Conservation (phyloP, 2,113 vertebrate genomes). For the Lepisosteus osseus region DNA sequence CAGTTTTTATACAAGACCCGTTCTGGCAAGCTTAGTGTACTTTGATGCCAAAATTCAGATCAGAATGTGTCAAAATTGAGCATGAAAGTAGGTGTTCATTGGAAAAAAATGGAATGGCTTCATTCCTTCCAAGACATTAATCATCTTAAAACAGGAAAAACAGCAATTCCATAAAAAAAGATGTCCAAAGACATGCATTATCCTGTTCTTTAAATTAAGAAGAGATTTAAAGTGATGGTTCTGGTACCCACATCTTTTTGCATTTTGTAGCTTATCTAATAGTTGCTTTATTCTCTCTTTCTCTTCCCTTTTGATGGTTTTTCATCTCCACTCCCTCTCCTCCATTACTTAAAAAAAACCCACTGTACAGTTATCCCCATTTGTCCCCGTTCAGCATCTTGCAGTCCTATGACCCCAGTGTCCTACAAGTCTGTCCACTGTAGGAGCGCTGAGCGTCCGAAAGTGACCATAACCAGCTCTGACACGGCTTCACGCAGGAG, state of each 20-base stretch:
- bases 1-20: too few relatives aligned
- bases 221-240: constrained; percentile 48
- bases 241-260: constrained; percentile 31
- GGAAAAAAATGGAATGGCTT: too few relatives aligned
- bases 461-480: constrained; percentile 63
- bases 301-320: constrained; percentile 47
- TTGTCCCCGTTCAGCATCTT: constrained; percentile 99
- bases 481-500: constrained; percentile 66
- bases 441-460: constrained; percentile 79
- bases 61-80: too few relatives aligned
- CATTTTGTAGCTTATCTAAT: constrained; percentile 64
- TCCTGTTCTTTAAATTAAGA: too few relatives aligned
- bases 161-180: too few relatives aligned
- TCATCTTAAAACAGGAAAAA: too few relatives aligned
- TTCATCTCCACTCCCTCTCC: constrained; percentile 58
- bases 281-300: constrained; percentile 58
- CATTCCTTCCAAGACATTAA: too few relatives aligned
- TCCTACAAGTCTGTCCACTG: constrained; percentile 82
- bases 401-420: constrained; percentile 85
- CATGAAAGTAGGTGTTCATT: too few relatives aligned
- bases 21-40: too few relatives aligned
- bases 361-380: constrained; percentile 85
- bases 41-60: too few relatives aligned
- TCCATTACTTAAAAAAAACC: constrained; percentile 39
- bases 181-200: too few relatives aligned